Evolutionary conservation across 2,888 invertebrate species (phyloP).

Genomic region (Eupithecia exiguata): DNA sequence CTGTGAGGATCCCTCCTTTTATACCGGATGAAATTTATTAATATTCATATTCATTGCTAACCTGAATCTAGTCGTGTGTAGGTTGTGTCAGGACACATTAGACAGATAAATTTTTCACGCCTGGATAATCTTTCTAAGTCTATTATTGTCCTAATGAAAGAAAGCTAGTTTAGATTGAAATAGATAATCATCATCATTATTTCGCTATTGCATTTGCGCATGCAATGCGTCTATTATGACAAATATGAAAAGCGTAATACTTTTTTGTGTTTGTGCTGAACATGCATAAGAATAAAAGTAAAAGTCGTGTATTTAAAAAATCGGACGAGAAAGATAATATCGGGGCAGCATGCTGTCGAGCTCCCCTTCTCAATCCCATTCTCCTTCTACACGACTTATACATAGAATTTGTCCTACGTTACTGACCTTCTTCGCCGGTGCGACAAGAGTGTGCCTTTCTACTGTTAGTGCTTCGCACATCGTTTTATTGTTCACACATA

Average conservation of each 20-base stretch:
- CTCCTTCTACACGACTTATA: neutral
- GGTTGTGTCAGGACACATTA: neutral
- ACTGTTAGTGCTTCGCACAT: neutral
- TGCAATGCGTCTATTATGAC: too few relatives aligned
- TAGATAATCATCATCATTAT: neutral
- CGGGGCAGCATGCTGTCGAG: too few relatives aligned
- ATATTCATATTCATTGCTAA: conserved; percentile 31
- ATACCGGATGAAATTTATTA: conserved; percentile 34
- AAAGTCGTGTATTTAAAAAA: too few relatives aligned
- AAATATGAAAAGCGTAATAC: neutral
- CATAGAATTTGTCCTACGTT: neutral
- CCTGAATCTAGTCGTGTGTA: neutral
- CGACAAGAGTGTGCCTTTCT: neutral
- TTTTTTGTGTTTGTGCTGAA: neutral
- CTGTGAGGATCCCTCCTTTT: conserved; percentile 23
- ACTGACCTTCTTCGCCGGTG: neutral
- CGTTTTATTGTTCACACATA: neutral
- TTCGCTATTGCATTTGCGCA: too few relatives aligned
- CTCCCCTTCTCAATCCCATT: neutral
- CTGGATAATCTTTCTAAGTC: conserved; percentile 23
- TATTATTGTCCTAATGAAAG: neutral
- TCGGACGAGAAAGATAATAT: too few relatives aligned
- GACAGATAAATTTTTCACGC: conserved; percentile 14
- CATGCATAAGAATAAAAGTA: too few relatives aligned
- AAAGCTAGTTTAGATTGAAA: neutral